Percentiles rank a stretch among this genome's conserved stretches.
phyloP scores from a whole-genome alignment of 1,140 invertebrate species.

The Drosophila lini region DNA sequence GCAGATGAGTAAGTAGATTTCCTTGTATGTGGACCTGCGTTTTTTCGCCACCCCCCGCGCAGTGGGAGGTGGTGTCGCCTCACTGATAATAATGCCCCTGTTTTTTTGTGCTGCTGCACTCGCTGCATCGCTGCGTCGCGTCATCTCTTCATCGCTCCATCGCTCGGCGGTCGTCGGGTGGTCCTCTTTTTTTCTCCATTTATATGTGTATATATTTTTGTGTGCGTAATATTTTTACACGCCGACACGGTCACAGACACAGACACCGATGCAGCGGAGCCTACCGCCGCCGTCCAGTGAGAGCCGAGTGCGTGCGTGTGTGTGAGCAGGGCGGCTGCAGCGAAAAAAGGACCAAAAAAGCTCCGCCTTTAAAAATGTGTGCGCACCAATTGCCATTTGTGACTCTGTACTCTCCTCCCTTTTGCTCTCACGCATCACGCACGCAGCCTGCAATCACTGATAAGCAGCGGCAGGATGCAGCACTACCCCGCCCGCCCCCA shows the following conservation, averaged over 20 bases:
- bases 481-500: not conserved
- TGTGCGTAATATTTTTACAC: constrained; percentile 81
- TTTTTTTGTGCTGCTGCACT: constrained; percentile 16
- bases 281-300: constrained; percentile 61
- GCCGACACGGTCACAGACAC: constrained; percentile 28
- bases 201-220: constrained; percentile 40
- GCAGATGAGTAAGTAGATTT: constrained; percentile 81
- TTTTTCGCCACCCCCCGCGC: constrained; percentile 17
- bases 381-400: constrained; percentile 83
- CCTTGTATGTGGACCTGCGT: constrained; percentile 67
- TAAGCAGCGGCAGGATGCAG: constrained; percentile 62
- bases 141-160: constrained; percentile 45
- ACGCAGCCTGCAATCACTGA: constrained; percentile 62
- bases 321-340: constrained; percentile 57
- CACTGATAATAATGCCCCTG: constrained; percentile 77
- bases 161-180: constrained; percentile 56
- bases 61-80: constrained; percentile 39
- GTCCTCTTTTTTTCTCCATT: constrained; percentile 42
- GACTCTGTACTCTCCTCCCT: constrained; percentile 79
- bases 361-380: constrained; percentile 83
- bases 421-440: constrained; percentile 70
- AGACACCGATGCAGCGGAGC: constrained; percentile 34
- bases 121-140: constrained; percentile 20
- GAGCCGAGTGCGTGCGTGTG: constrained; percentile 52
- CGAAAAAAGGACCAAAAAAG: constrained; percentile 84